phyloP scores from a whole-genome alignment of 2,797 vertebrate species.

The Percopsis omiscomaycus region DNA sequence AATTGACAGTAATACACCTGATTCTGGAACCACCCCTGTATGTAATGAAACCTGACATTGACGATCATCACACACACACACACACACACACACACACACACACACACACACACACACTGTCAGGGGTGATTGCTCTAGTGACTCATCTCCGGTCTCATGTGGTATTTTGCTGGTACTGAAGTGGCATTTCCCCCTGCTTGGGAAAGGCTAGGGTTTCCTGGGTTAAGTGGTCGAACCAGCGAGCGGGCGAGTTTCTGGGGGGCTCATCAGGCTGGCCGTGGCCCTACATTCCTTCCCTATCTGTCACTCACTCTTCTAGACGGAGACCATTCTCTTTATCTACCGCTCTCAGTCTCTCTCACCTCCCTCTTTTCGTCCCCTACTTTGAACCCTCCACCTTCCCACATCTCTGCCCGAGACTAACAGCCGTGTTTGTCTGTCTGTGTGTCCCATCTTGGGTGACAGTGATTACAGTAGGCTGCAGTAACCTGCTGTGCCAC shows the following conservation, averaged over 20 bases:
- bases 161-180: slow-evolving; percentile 57
- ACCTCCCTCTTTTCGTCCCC: slow-evolving; percentile 21
- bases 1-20: slow-evolving; percentile 38
- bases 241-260: slow-evolving; percentile 53
- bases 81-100: slow-evolving; percentile 1
- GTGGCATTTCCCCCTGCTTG: slow-evolving; percentile 49
- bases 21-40: slow-evolving; percentile 30
- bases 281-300: slow-evolving; percentile 54
- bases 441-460: slow-evolving; percentile 26
- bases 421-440: slow-evolving; percentile 23
- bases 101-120: slow-evolving; percentile 27
- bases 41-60: slow-evolving; percentile 49
- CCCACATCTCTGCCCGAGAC: neutral
- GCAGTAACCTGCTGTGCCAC: slow-evolving; percentile 35
- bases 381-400: neutral
- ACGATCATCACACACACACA: slow-evolving; percentile 22
- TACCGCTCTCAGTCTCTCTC: slow-evolving; percentile 18
- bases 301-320: slow-evolving; percentile 50
- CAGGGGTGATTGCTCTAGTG: slow-evolving; percentile 51
- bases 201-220: slow-evolving; percentile 61
- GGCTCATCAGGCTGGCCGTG: slow-evolving; percentile 26
- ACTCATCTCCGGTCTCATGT: slow-evolving; percentile 50
- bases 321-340: slow-evolving; percentile 26
- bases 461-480: slow-evolving; percentile 37
- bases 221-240: slow-evolving; percentile 59